Conservation (phyloP, 2,888 invertebrate species). For the Parascotia fuliginaria region DNA sequence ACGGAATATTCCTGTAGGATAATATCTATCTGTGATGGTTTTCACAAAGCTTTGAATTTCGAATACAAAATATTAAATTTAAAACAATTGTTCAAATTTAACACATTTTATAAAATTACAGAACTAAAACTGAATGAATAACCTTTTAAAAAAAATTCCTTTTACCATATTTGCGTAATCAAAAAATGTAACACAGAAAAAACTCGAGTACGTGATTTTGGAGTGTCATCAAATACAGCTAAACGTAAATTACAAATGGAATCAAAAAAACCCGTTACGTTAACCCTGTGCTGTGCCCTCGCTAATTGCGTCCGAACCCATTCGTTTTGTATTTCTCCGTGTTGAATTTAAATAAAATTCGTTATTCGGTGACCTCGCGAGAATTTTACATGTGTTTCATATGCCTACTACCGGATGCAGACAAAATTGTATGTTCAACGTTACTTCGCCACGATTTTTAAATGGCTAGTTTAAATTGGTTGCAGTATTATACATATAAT, state of each 20-base stretch:
- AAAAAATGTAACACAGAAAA: conserved; percentile 4
- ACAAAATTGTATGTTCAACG: not conserved
- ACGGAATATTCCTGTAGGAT: too few species aligned
- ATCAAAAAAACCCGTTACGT: conserved; percentile 35
- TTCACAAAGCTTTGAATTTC: too few species aligned
- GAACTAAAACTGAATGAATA: too few species aligned
- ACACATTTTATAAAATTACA: too few species aligned
- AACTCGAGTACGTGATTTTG: conserved; percentile 7
- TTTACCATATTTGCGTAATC: conserved; percentile 7
- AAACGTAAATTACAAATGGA: conserved; percentile 40
- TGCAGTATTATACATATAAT: too few species aligned
- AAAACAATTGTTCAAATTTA: too few species aligned
- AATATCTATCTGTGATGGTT: too few species aligned
- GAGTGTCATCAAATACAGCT: conserved; percentile 39
- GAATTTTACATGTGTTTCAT: conserved; percentile 11
- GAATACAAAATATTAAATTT: too few species aligned
- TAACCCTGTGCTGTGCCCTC: conserved; percentile 32
- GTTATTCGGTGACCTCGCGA: conserved; percentile 17
- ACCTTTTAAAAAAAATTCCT: too few species aligned
- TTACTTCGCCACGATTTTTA: not conserved
- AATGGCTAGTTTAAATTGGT: too few species aligned
- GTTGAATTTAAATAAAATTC: conserved; percentile 50
- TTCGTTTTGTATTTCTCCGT: conserved; percentile 48
- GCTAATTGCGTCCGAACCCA: conserved; percentile 54
- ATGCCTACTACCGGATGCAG: not conserved